Conservation (phyloP, 1,140 invertebrate species). For the Hylaeus anthracinus region DNA sequence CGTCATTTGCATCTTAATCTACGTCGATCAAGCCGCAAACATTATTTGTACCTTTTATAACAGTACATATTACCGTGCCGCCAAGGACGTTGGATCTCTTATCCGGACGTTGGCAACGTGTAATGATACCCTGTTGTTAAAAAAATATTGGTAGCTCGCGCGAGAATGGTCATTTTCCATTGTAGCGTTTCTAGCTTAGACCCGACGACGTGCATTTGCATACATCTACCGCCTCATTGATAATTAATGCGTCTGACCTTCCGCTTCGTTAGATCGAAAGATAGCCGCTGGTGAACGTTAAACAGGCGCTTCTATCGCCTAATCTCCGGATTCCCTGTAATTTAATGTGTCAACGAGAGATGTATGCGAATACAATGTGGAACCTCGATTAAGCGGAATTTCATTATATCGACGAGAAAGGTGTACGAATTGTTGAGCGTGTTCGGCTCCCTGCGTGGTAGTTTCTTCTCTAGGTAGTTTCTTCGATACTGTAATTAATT, state of each 20-base stretch:
- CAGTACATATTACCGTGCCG: conserved; percentile 15
- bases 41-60: conserved; percentile 24
- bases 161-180: conserved; percentile 16
- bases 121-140: conserved; percentile 27
- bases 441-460: too few species aligned
- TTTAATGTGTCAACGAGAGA: neutral
- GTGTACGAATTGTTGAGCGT: too few species aligned
- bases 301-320: conserved; percentile 13
- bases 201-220: neutral
- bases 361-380: neutral
- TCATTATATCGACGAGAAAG: too few species aligned
- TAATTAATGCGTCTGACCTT: conserved; percentile 50
- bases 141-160: conserved; percentile 31
- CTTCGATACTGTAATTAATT: too few species aligned
- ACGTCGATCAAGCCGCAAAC: neutral
- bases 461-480: too few species aligned
- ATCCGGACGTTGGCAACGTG: conserved; percentile 23
- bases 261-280: conserved; percentile 19
- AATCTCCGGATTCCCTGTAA: neutral
- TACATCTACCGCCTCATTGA: conserved; percentile 5
- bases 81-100: conserved; percentile 19
- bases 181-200: neutral
- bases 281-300: neutral
- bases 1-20: conserved; percentile 26
- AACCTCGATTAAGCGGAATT: neutral